These are phyloP conservation scores for Biston betularia DNA, from an alignment of 2,888 invertebrate species.

Conservation along the genomic window DNA sequence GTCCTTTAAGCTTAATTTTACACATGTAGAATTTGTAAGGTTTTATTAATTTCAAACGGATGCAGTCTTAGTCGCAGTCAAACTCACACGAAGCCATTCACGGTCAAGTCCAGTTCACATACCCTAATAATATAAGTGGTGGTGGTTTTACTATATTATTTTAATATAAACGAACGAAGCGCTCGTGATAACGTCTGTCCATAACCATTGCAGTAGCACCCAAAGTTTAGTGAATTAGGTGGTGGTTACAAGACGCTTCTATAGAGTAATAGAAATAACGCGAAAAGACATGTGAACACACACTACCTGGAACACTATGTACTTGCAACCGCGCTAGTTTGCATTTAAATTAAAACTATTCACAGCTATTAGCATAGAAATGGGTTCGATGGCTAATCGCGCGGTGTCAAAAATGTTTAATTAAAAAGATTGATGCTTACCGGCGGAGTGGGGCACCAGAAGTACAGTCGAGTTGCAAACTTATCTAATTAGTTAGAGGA, in stretches of 20 bases:
- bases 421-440: conserved; percentile 86
- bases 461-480: conserved; percentile 85
- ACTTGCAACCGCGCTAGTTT: conserved; percentile 51
- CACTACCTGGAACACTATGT: conserved; percentile 26
- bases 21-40: no score
- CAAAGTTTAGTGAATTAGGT: no score
- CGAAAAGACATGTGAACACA: conserved; percentile 16
- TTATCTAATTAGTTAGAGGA: conserved; percentile 84
- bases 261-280: background rate
- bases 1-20: no score
- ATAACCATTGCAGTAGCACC: no score
- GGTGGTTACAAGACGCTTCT: background rate
- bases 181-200: no score
- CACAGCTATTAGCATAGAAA: conserved; percentile 74
- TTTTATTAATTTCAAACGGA: no score
- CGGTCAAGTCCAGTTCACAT: no score
- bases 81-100: no score
- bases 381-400: conserved; percentile 81
- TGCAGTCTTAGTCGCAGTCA: no score
- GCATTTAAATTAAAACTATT: conserved; percentile 74
- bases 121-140: no score
- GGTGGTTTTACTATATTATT: no score
- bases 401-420: conserved; percentile 86
- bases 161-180: no score
- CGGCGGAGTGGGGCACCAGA: conserved; percentile 79